Conservation (phyloP, 2,888 invertebrate genomes). For the Elaeidobius kamerunicus region DNA sequence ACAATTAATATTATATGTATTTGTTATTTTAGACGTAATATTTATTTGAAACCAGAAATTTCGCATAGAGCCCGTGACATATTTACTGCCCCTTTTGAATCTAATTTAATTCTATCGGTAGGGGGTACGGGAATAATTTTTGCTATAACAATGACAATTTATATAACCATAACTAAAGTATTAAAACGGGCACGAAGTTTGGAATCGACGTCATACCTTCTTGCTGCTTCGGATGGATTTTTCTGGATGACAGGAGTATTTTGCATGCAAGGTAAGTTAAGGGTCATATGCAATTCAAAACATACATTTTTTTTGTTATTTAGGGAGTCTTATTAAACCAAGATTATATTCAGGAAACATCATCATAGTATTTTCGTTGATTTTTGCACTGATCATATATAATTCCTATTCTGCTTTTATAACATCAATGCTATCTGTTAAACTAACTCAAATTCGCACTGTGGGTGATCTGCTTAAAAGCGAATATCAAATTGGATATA, state of each 20-base stretch:
- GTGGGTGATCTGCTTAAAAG: slow-evolving; percentile 58
- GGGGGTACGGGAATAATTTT: slow-evolving; percentile 53
- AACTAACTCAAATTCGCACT: slow-evolving; percentile 55
- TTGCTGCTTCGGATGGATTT: slow-evolving; percentile 53
- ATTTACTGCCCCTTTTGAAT: slow-evolving; percentile 61
- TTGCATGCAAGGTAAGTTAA: slow-evolving; percentile 59
- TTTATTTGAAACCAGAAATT: slow-evolving; percentile 62
- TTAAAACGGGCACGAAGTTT: background rate
- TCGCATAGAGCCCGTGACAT: slow-evolving; percentile 55
- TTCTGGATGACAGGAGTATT: slow-evolving; percentile 63
- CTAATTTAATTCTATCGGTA: slow-evolving; percentile 55
- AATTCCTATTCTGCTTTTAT: slow-evolving; percentile 67
- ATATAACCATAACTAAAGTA: slow-evolving; percentile 36
- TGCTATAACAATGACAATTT: slow-evolving; percentile 52
- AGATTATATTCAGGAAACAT: slow-evolving; percentile 56
- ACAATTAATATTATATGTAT: too few species aligned
- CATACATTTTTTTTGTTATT: slow-evolving; percentile 17
- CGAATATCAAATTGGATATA: slow-evolving; percentile 60
- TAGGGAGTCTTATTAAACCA: slow-evolving; percentile 61
- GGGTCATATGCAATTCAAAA: background rate
- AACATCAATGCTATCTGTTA: slow-evolving; percentile 62
- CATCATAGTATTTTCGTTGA: slow-evolving; percentile 56
- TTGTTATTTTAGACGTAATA: slow-evolving; percentile 58
- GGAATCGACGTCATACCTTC: background rate
- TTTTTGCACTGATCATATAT: slow-evolving; percentile 61